Percentiles rank a stretch among this genome's conserved stretches.
Evolutionary conservation across 2,888 invertebrate genomes (phyloP).

Genomic region (Drosophila tripunctata): DNA sequence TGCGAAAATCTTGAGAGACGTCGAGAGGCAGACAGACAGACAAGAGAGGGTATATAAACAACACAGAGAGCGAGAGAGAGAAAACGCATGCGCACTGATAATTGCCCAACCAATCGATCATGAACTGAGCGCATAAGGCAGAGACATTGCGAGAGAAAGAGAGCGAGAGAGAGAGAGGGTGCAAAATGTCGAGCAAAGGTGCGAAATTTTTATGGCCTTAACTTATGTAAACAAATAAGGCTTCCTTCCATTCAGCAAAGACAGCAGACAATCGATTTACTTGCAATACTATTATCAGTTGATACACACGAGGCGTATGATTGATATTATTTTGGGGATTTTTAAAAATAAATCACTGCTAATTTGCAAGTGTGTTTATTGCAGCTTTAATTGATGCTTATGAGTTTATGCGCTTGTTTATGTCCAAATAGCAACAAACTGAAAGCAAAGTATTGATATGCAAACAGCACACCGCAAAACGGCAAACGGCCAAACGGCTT

Average conservation of each 20-base stretch:
- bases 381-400: slow-evolving; percentile 47
- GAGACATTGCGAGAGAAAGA: neutral
- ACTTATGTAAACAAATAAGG: slow-evolving; percentile 19
- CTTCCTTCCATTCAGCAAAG: neutral
- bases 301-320: slow-evolving; percentile 42
- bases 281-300: slow-evolving; percentile 30
- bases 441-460: slow-evolving; percentile 32
- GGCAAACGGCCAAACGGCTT: neutral
- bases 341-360: slow-evolving; percentile 62
- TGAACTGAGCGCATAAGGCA: slow-evolving; percentile 17
- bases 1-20: slow-evolving; percentile 65
- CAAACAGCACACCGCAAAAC: slow-evolving; percentile 22
- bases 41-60: slow-evolving; percentile 5
- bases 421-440: slow-evolving; percentile 23
- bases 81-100: slow-evolving; percentile 41
- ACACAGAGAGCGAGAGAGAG: slow-evolving; percentile 15
- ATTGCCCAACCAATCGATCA: slow-evolving; percentile 47
- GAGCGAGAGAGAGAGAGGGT: neutral
- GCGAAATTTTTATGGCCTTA: slow-evolving; percentile 31
- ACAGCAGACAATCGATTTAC: slow-evolving; percentile 24
- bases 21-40: slow-evolving; percentile 2
- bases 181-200: slow-evolving; percentile 39
- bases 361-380: slow-evolving; percentile 57
- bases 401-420: slow-evolving; percentile 69
- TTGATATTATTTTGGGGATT: slow-evolving; percentile 35